These are phyloP conservation scores for Drosophila jambulina DNA, from an alignment of 1,140 invertebrate genomes.

Conservation along the genomic window DNA sequence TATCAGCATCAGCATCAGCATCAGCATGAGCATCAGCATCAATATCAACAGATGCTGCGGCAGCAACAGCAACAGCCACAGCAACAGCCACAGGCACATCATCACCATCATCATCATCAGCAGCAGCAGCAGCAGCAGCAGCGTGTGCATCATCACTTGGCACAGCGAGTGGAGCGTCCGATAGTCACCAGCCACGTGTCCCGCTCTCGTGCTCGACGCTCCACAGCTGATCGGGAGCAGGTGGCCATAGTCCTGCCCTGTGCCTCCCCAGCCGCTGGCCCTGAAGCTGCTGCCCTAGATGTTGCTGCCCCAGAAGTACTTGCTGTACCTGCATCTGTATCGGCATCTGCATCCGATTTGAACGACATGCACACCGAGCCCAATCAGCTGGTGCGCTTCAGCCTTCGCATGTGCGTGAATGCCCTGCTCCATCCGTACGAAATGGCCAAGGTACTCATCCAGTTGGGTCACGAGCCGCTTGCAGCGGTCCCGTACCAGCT, in stretches of 20 bases:
- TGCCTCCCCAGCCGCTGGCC: neutral
- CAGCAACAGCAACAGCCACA: neutral
- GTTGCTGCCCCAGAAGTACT: neutral
- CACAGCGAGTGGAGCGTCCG: neutral
- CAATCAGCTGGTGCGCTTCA: slow-evolving; percentile 39
- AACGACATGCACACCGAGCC: neutral
- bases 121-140: neutral
- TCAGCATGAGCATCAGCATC: neutral
- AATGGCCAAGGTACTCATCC: slow-evolving; percentile 57
- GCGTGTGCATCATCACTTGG: neutral
- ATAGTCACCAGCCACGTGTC: neutral
- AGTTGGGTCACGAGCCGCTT: slow-evolving; percentile 63
- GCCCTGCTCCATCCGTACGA: slow-evolving; percentile 57
- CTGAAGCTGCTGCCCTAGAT: too few species aligned
- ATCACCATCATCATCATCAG: neutral
- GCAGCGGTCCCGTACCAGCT: neutral
- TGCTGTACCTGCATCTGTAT: too few species aligned
- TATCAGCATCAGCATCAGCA: neutral
- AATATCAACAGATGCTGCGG: neutral
- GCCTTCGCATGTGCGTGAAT: slow-evolving; percentile 40
- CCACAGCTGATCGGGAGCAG: neutral
- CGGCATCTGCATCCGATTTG: neutral
- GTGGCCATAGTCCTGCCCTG: neutral
- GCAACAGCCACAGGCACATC: neutral
- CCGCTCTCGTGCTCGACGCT: neutral